Evolutionary conservation across 1,140 invertebrate species (phyloP), one percentile per base, ranked within the genome.

Genomic region (Branchinecta lynchi): DNA sequence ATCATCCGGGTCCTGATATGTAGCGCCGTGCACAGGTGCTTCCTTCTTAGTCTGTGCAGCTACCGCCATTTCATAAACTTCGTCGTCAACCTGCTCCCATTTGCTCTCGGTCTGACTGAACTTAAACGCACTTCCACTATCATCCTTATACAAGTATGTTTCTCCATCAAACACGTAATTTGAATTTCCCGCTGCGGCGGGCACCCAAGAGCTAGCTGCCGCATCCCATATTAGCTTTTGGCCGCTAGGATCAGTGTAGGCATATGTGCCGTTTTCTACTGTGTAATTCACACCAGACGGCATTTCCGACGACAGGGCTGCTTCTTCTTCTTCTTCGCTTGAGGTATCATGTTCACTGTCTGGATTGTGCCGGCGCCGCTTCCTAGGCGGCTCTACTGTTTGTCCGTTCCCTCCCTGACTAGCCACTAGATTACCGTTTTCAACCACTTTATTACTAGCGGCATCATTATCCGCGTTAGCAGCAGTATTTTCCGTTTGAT

Each of bases 11-110:
- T 96, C 93, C 12, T 15, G 12, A 12, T 15, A 85, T 89, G 73
- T 92, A 93, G 7, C 86, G 87, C 45, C 86, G 85, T 76, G 88
- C 84, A 78, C 90, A 86, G 79, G 85, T 88, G 67, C 85, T 85
- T 77, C 89, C 89, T 68, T 75, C 75, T 69, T 74, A 70, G 70
- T 76, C 69, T 75, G 75, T 69, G 75, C 65, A 75, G 66, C 74
- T 66, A 73, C 69, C 68, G 75, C 75, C 20, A 72, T 69, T 66
- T 73, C 77, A 76, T 78, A 72, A 74, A 76, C 20, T 71, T 77
- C 75, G 73, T 76, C 76, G 74, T 77, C 75, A 73, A 77, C 75
- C 21, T 79, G 76, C 68, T 77, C 45, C 66, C 44, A 78, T 71
- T 86, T 85, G 46, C 80, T 81, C 32, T 81, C 75, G 67, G 77